Evolutionary conservation across 2,113 vertebrate genomes (phyloP).

Genomic region (Thalassarche chlororhynchos): DNA sequence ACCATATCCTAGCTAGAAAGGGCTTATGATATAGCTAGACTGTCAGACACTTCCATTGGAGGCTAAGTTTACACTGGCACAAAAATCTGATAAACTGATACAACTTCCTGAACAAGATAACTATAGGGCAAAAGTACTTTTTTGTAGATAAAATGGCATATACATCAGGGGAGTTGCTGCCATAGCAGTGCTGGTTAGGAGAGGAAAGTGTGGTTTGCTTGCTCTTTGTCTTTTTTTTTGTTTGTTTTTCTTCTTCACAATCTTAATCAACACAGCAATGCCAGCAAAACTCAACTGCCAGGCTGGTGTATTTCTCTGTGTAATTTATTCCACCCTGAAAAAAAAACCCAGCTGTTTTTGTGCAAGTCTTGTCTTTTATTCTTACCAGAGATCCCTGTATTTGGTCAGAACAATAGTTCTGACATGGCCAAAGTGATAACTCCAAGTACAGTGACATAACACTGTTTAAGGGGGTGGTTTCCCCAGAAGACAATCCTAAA

Average conservation of each 20-base stretch:
- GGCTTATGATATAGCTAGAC: neutral
- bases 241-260: neutral
- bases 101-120: slow-evolving; percentile 13
- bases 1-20: neutral
- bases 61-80: slow-evolving; percentile 5
- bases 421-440: neutral
- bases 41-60: slow-evolving; percentile 22
- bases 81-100: slow-evolving; percentile 45
- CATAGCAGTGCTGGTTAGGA: neutral
- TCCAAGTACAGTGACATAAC: neutral
- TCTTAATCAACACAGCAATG: neutral
- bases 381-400: neutral
- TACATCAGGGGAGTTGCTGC: neutral
- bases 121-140: neutral
- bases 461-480: neutral
- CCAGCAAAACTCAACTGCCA: neutral
- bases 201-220: slow-evolving; percentile 14
- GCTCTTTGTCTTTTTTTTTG: neutral
- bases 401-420: neutral
- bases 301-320: neutral
- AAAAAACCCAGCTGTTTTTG: neutral
- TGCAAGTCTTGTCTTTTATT: neutral
- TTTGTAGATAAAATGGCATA: slow-evolving; percentile 32
- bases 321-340: neutral
- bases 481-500: neutral